These are phyloP conservation scores for Lordiphosa collinella DNA, from an alignment of 1,140 invertebrate species.

Conservation along the genomic window DNA sequence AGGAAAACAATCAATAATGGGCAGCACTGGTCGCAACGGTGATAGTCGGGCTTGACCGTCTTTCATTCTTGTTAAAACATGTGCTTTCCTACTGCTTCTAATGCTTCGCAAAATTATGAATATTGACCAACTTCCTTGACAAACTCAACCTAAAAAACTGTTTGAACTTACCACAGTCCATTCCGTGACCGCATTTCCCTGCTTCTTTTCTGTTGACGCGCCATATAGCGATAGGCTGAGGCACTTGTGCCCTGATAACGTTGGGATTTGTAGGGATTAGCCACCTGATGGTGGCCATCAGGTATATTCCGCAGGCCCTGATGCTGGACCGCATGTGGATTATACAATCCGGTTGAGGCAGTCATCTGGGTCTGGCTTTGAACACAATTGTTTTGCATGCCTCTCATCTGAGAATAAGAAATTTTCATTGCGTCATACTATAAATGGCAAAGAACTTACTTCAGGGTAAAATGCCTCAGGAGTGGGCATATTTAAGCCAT, in stretches of 20 bases:
- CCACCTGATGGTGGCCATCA: background rate
- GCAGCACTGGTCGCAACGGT: too few relatives aligned
- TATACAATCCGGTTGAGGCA: too few relatives aligned
- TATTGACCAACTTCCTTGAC: too few relatives aligned
- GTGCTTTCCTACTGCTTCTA: too few relatives aligned
- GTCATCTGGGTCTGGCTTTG: background rate
- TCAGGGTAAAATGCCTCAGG: constrained; percentile 31
- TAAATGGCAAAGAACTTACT: background rate
- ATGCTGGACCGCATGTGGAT: background rate
- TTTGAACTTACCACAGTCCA: constrained; percentile 30
- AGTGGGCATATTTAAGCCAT: constrained; percentile 15
- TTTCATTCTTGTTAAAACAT: too few relatives aligned
- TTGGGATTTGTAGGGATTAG: background rate
- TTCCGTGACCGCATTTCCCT: constrained; percentile 43
- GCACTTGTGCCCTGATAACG: constrained; percentile 1
- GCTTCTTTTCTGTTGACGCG: constrained; percentile 2
- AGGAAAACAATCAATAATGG: too few relatives aligned
- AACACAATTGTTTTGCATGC: background rate
- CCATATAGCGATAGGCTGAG: constrained; percentile 21
- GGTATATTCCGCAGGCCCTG: constrained; percentile 1
- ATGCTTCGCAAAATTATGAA: too few relatives aligned
- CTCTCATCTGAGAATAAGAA: background rate
- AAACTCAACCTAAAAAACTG: too few relatives aligned
- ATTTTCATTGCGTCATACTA: too few relatives aligned
- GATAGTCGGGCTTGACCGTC: too few relatives aligned